Conservation (phyloP, 2,888 invertebrate genomes). For the Lasius platythorax region DNA sequence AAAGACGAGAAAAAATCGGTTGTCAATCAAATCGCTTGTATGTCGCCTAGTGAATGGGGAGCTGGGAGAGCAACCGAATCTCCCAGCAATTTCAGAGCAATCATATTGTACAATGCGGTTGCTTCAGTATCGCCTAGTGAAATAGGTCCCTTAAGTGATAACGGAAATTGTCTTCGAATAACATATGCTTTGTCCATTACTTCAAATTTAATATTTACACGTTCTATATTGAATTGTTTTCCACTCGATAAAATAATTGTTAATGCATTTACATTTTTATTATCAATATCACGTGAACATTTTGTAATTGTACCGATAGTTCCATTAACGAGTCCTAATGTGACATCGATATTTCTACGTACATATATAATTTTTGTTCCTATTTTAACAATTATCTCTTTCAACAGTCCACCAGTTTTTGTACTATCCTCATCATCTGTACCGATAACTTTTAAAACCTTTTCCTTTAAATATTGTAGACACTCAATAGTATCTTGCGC, state of each 20-base stretch:
- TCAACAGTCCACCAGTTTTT: not conserved
- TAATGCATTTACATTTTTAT: not conserved
- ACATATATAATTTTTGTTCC: not conserved
- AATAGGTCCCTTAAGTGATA: too few species aligned
- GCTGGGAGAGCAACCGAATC: too few species aligned
- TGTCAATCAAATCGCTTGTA: too few species aligned
- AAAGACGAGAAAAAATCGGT: too few species aligned
- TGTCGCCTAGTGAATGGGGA: too few species aligned
- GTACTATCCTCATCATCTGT: not conserved
- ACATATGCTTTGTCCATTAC: not conserved
- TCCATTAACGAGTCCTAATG: not conserved
- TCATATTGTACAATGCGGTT: too few species aligned
- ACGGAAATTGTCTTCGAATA: too few species aligned
- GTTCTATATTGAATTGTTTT: not conserved
- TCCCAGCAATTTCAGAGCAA: too few species aligned
- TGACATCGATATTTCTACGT: not conserved
- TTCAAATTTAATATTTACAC: not conserved
- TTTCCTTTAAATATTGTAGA: not conserved
- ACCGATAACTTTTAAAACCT: not conserved
- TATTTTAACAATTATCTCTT: not conserved
- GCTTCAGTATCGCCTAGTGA: too few species aligned
- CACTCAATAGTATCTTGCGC: not conserved
- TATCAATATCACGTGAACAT: not conserved
- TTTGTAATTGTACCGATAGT: not conserved
- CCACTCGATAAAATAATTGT: not conserved